These are phyloP conservation scores for Vidua chalybeata DNA, from an alignment of 2,113 vertebrate species.

Conservation along the genomic window DNA sequence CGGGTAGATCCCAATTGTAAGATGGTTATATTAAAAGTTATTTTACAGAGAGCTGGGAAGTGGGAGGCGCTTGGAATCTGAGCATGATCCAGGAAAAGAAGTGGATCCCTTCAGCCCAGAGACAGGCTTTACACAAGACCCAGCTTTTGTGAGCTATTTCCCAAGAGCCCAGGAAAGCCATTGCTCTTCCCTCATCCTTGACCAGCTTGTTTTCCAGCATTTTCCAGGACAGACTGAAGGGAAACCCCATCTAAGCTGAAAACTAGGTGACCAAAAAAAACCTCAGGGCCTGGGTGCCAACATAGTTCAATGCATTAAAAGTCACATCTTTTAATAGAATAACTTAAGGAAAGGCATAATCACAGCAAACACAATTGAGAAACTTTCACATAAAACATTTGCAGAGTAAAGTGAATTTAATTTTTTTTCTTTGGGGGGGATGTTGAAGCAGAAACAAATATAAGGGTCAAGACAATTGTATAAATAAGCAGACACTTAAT, in stretches of 20 bases:
- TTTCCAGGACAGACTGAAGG: background rate
- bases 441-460: background rate
- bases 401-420: background rate
- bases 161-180: background rate
- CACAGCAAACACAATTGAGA: background rate
- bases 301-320: background rate
- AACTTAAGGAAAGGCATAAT: background rate
- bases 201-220: background rate
- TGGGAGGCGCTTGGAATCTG: background rate
- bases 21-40: background rate
- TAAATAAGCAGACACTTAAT: background rate
- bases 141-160: background rate
- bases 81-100: background rate
- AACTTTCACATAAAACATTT: background rate
- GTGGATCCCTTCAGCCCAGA: background rate
- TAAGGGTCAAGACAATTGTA: background rate
- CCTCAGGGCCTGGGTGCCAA: background rate
- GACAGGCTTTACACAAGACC: background rate
- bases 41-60: background rate
- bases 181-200: background rate
- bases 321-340: background rate
- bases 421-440: background rate
- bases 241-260: background rate
- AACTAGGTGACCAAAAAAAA: background rate
- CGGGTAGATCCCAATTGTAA: background rate